Conservation (phyloP, 2,113 vertebrate genomes). For the Prionailurus bengalensis region DNA sequence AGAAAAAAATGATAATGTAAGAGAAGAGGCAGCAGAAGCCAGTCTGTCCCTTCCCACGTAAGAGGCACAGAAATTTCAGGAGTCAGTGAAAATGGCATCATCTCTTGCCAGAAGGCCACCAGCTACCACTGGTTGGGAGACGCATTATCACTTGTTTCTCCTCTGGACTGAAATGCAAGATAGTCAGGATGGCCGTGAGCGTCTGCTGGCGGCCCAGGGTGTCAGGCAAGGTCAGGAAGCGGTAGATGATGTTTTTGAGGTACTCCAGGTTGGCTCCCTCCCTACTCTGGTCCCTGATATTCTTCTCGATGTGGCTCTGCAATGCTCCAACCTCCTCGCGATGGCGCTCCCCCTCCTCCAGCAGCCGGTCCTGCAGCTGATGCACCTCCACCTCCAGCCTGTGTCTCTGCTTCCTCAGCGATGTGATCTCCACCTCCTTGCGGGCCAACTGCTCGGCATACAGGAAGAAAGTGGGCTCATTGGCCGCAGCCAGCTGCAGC, state of each 20-base stretch:
- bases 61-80: conserved; percentile 57
- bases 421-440: conserved; percentile 92
- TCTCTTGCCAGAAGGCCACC: conserved; percentile 92
- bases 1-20: conserved; percentile 15
- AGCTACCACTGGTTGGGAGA: conserved; percentile 89
- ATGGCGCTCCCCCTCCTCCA: conserved; percentile 89
- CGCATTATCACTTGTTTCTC: conserved; percentile 91
- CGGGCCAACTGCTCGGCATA: conserved; percentile 96
- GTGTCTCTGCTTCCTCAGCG: conserved; percentile 92
- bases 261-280: conserved; percentile 98
- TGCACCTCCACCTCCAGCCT: conserved; percentile 91
- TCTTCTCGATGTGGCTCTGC: conserved; percentile 89
- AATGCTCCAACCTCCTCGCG: conserved; percentile 88
- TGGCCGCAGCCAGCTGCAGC: conserved; percentile 83
- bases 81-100: conserved; percentile 77
- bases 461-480: conserved; percentile 93
- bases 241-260: conserved; percentile 96
- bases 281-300: conserved; percentile 89
- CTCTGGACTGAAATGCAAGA: conserved; percentile 97
- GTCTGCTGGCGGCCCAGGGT: conserved; percentile 94
- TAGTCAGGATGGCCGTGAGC: conserved; percentile 94
- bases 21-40: conserved; percentile 28
- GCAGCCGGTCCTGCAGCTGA: conserved; percentile 89
- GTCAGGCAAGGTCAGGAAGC: conserved; percentile 94
- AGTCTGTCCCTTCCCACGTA: conserved; percentile 10